Conservation (phyloP, 2,888 invertebrate genomes). For the Schrankia costaestrigalis region DNA sequence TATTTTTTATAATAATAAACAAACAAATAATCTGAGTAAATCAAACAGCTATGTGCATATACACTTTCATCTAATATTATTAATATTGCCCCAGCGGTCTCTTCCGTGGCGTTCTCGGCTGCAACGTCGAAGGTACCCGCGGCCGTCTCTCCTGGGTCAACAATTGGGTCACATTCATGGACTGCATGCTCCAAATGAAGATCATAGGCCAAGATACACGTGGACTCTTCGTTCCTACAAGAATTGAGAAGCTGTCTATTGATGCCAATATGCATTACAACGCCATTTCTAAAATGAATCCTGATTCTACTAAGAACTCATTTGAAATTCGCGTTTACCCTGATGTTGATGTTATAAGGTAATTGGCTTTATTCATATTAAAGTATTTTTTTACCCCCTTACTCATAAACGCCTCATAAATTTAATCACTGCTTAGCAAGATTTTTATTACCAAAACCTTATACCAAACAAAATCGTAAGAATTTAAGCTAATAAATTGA, state of each 20-base stretch:
- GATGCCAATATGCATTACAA: conserved; percentile 83
- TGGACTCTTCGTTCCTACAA: conserved; percentile 87
- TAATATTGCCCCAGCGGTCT: conserved; percentile 56
- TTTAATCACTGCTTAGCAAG: too few species aligned
- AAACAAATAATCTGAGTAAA: too few species aligned
- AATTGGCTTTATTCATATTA: conserved; percentile 9
- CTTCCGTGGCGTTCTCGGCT: conserved; percentile 81
- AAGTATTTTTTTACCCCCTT: too few species aligned
- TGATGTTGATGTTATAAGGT: conserved; percentile 76
- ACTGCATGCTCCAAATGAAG: conserved; percentile 92
- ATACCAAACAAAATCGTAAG: too few species aligned
- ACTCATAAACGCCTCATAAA: too few species aligned
- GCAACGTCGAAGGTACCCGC: conserved; percentile 73
- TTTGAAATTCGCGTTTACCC: conserved; percentile 72
- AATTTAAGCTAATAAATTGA: too few species aligned
- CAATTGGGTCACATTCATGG: conserved; percentile 94
- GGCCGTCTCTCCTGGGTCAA: conserved; percentile 85
- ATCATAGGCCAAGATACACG: conserved; percentile 86
- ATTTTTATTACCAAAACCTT: too few species aligned
- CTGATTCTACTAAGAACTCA: conserved; percentile 63
- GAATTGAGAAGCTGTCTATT: conserved; percentile 85
- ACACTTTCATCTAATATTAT: background rate
- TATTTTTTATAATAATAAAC: too few species aligned
- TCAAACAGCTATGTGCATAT: background rate
- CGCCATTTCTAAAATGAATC: conserved; percentile 70